Base-by-base conservation (phyloP, 2,113 vertebrate genomes). In the Ailuropoda melanoleuca region DNA sequence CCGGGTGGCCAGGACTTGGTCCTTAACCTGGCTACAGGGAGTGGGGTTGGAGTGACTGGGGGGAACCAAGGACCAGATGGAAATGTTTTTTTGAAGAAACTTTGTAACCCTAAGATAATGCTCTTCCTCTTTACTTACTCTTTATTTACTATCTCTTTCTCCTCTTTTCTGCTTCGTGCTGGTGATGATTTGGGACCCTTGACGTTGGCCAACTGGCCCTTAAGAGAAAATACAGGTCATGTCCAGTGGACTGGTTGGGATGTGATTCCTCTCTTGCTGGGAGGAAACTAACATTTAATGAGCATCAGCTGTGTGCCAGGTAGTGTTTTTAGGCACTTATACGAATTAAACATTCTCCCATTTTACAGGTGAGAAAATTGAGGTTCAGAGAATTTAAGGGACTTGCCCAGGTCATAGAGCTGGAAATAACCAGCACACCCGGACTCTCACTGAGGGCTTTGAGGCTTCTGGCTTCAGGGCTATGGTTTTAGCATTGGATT, bases 241-340 rank as follows among this genome's bases (percentile, higher is more conserved):
- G 12, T n/a, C 85, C 97, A 56, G 90, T 85, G 97, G 94, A 96
- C 94, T 97, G 96, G 88, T 91, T 90, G 94, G 96, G 94, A 70
- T 97, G 75, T 66, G 97, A 96, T 24, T 93, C 94, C 97, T 92
- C 64, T 97, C 84, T 97, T 90, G 84, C 95, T 97, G 96, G 97
- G 98, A 96, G 81, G 96, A 96, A 95, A 97, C 96, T 97, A 98
- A 97, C 97, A 96, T 34, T 95, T 95, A 98, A 78, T 96, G 97
- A 97, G 64, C 98, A 7, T 68, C 95, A 62, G 19, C 96, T 85
- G 64, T 97, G 95, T 92, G 97, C 96, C 97, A 98, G 98, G 98
- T 97, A 97, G 98, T 97, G 88, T 97, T 66, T 62, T 55, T 13
- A 97, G 98, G 92, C 53, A 4, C 90, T 91, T 96, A 1, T 50